Base-by-base conservation (phyloP, 2,888 invertebrate genomes). In the Omphaloscelis lunosa region DNA sequence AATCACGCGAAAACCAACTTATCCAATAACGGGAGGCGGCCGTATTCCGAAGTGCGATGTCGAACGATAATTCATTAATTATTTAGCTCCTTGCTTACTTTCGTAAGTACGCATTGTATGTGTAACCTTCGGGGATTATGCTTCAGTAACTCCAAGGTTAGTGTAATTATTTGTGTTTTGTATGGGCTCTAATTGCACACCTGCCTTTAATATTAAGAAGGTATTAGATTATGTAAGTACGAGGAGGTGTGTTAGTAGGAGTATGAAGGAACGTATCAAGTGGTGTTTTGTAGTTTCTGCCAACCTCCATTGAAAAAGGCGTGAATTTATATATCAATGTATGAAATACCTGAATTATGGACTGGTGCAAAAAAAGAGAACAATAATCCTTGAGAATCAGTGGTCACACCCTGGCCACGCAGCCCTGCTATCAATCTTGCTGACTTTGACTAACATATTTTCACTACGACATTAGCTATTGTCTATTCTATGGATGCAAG, bases 1-100 rank as follows among this genome's bases (percentile, higher is more conserved):
- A 95, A 95, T 95, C 95, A 95, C 92, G 91, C 92, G 93, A 91
- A 93, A 93, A 93, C 93, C 92, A 95, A 95, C 94, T 94, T 95
- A 94, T 93, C 93, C 95, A 95, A 95, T 95, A 95, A 94, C 92
- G 87, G 51, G 48, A 68, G 67, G 74, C 66, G 86, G 87, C 77
- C 34, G 45, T 94, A 94, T 94, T 94, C 89, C 86, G 91, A 79
- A 12, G 34, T n/a, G 39, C 45, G 27, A 62, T 59, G 53, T 56
- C 67, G 77, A 58, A 71, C 53, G 69, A 62, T 71, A 58, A 62
- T 12, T 66, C 27, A 72, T 72, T 85, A 67, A 48, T 77, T 72
- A 77, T 77, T 70, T 62, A 72, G 41, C 39, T 56, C 20, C 53
- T 45, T 53, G 23, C 63, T 51, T 59, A 77, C 27, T 80, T 65